Base-by-base conservation (phyloP, 35 echinoderm and acorn worm genomes). In the Lytechinus variegatus region DNA sequence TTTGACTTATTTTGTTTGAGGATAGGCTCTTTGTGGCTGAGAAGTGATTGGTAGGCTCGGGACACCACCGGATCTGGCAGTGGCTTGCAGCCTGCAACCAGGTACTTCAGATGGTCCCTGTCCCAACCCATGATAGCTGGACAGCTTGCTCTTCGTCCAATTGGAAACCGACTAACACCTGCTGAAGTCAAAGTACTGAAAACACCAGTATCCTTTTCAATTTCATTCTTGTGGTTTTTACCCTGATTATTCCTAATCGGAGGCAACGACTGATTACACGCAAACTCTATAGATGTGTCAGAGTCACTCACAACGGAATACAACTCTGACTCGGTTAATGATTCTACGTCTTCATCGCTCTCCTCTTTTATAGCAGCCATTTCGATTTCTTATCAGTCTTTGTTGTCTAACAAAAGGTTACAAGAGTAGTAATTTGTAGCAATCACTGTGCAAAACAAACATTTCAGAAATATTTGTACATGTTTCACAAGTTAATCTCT, bases 81-180 rank as follows among this genome's bases (percentile, higher is more conserved):
- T 11, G 92, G 55, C 8, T 57, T 93, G 11, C 54, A 93, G 19
- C 92, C 92, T 55, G 92, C 21, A 10, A 93, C 92, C 92, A 93
- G 57, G 53, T 93, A 93, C 27, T 93, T 93, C 54, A 93, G n/a
- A 54, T 93, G 92, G 10, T 93, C 54, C 53, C 7, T 93, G 53
- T 93, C 92, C 27, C 27, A 11, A 13, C 29, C 92, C 92, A 93
- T 93, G 92, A 93, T 93, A 44, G 53, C 10, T 55, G 92, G 92
- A 93, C 92, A 93, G 92, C 92, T 93, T 24, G 92, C 92, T 57
- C 92, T 54, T 57, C 92, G 52, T 27, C 27, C 52, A 12, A 16
- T 54, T 16, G 92, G 92, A n/a, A 57, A 57, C 27, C 55, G 92
- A 90, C 29, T 16, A 54, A 90, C 4, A 19, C 28, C 5, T 52